These are phyloP conservation scores for Drosophila sproati DNA, from an alignment of 1,140 invertebrate genomes.

Conservation along the genomic window DNA sequence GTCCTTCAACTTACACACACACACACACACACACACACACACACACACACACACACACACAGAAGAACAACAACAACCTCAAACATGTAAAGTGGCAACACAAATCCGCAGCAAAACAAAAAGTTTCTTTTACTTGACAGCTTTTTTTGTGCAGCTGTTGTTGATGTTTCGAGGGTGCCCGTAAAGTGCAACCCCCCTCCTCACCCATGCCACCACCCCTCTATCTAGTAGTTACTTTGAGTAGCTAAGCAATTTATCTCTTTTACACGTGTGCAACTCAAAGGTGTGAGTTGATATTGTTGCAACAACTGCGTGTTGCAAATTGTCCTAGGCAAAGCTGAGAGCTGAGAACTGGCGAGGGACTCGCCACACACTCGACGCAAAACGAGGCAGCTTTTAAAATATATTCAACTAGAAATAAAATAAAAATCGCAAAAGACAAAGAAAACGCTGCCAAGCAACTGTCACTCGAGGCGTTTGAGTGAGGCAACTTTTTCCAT, in stretches of 20 bases:
- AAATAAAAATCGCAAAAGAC: conserved; percentile 44
- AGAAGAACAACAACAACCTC: conserved; percentile 15
- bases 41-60: conserved; percentile 7
- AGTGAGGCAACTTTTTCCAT: conserved; percentile 40
- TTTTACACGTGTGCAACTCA: conserved; percentile 38
- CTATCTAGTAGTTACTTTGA: conserved; percentile 10
- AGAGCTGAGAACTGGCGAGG: background rate
- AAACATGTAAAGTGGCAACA: conserved; percentile 44
- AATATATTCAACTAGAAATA: conserved; percentile 34
- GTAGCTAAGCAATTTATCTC: conserved; percentile 49
- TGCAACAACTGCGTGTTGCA: conserved; percentile 34
- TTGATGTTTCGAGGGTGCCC: conserved; percentile 13
- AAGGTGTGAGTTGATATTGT: background rate
- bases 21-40: conserved; percentile 19
- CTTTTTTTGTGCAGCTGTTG: conserved; percentile 20
- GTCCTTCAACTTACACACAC: conserved; percentile 13
- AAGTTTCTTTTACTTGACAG: conserved; percentile 53
- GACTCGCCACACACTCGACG: conserved; percentile 9
- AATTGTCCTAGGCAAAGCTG: conserved; percentile 15
- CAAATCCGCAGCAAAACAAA: conserved; percentile 47
- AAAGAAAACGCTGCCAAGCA: conserved; percentile 27
- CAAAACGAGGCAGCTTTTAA: conserved; percentile 28
- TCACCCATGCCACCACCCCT: background rate
- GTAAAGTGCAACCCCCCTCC: background rate
- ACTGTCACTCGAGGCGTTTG: conserved; percentile 72